Evolutionary conservation across 1,140 invertebrate genomes (phyloP), one percentile per base, ranked within the genome.

Genomic region (Anastrepha ludens): DNA sequence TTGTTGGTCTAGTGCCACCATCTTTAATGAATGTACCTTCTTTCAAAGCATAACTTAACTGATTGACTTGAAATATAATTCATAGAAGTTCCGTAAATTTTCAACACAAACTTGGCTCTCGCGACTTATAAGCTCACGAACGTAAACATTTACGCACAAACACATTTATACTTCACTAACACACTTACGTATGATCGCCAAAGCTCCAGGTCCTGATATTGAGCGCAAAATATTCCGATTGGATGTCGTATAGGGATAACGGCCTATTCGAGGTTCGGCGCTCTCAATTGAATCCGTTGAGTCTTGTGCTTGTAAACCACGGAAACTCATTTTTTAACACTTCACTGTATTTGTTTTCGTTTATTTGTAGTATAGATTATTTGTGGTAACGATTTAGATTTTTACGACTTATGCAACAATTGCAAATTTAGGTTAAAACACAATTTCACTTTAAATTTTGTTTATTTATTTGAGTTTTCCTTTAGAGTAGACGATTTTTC

Each of bases 281-380:
- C 50, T 11, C 17, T 81, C 74, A 50, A 81, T 81, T 47, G 74
- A 81, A 81, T 81, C 74, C 1, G n/a, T 81, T 11, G 74, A 81
- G 20, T 81, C 74, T 1, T 17, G 6, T 9, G 74, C 74, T 20
- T 81, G 74, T n/a, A 81, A 44, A 55, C 74, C 74, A 29, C 74
- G 74, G 1, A 81, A 50, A 55, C 74, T 81, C 74, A 81, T 81
- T 50, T 74, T 74, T 44, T 29, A 74, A 55, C 6, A 47, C 47
- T 74, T 39, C 15, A 74, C 41, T 74, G 17, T 50, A 47, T 4
- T 17, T 17, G 47, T 17, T 11, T 13, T 67, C 7, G 20, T 67
- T 67, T 29, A 67, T 20, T 41, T 29, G 29, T 29, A 55, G 11
- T 62, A 62, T 3, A 9, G 2, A 62, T 81, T 81, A n/a, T 11